Evolutionary conservation across 2,797 vertebrate genomes (phyloP), one percentile per base, ranked within the genome.

Genomic region (Falco rusticolus): DNA sequence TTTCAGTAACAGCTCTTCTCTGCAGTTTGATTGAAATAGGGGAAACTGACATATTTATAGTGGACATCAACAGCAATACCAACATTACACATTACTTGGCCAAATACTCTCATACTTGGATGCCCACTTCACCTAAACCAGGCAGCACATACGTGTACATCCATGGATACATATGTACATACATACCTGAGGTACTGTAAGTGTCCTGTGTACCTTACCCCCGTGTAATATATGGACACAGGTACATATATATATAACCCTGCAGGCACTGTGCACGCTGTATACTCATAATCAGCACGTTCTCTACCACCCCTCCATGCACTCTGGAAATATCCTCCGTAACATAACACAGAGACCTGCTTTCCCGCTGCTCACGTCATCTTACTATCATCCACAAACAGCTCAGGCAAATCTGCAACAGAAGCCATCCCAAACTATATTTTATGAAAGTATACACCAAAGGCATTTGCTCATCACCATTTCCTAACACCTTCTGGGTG

Each of bases 201-300:
- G 33, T 16, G 12, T n/a, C 37, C 60, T 57, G 20, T 9, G 39
- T n/a, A 16, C 39, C 4, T 31, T 34, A 19, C 13, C 39, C 28
- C 28, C 22, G 16, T n/a, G 34, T 22, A 43, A 13, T 19, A 22
- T 8, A 41, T 1, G 7, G 51, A 18, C 56, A 60, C 24, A 29
- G 47, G 10, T 16, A 50, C 50, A 5, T 0, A 8, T 9, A 13
- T 9, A 9, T 28, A 5, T 11, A 37, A 59, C 11, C 3, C 2
- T 0, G 2, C 0, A 1, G 16, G 2, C 0, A 1, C 19, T 19
- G 4, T 7, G 6, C n/a, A 14, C 0, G 2, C 68, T 53, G 37
- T 10, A 26, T 5, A 11, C 10, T 57, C 41, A 19, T 39, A 22
- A 31, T 6, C 11, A 9, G 21, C 31, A 28, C 16, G 2, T 50